Evolutionary conservation across 2,113 vertebrate species (phyloP), one percentile per base, ranked within the genome.

Genomic region (Eretmochelys imbricata): DNA sequence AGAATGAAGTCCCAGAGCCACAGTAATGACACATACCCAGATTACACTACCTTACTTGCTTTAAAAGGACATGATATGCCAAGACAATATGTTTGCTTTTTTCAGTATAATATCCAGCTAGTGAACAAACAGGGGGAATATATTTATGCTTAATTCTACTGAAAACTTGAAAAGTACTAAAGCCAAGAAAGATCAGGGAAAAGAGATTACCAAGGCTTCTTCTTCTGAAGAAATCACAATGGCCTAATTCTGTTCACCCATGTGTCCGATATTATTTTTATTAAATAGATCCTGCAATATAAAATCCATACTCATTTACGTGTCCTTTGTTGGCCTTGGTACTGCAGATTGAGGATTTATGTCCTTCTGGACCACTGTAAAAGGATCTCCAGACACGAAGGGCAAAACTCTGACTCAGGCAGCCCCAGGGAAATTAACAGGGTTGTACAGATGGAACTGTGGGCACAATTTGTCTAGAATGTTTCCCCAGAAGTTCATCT

Each of bases 21-120:
- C 3, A 93, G 13, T 42, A 94, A 94, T 85, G 90, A 78, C 25
- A 9, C 5, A 14, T 48, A 94, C 19, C 79, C 75, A 95, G 95
- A 85, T 85, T 91, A 79, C 75, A 90, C 50, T 90, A 17, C 48
- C 22, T 75, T 50, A 1, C 4, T 83, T 89, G 31, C 65, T 91
- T 46, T 82, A 85, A 27, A 87, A 59, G 38, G 65, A 94, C 12
- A 19, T 57, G 1, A 0, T 53, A 82, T n/a, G n/a, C 2, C 53
- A 53, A 8, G 42, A 8, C 80, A 82, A 85, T 95, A 86, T 82
- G 88, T 84, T 78, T 27, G 88, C 65, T 20, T 55, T 57, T n/a
- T 24, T 3, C 42, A 31, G 22, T 27, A 85, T 4, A 6, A 3
- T 79, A 87, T 6, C 17, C 38, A 69, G 42, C 31, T 1, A 78